Percentiles rank a stretch among this genome's conserved stretches.
phyloP scores from a whole-genome alignment of 2,113 vertebrate species.

The Piaya cayana region DNA sequence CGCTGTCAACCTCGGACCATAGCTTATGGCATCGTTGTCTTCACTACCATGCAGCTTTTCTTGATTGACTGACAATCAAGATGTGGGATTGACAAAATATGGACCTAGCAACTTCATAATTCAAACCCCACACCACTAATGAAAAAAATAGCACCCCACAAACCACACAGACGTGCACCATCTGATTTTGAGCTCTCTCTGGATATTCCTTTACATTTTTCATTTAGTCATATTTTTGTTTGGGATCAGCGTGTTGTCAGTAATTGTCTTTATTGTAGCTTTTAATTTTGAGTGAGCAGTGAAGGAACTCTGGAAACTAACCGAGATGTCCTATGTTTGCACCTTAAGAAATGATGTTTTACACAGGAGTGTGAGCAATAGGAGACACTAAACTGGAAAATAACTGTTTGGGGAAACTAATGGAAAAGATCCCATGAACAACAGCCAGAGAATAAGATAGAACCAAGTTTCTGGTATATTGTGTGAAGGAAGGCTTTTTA shows the following conservation, averaged over 20 bases:
- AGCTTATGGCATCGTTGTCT: not conserved
- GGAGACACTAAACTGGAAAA: not conserved
- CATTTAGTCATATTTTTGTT: not conserved
- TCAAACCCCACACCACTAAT: not conserved
- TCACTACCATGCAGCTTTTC: too few relatives aligned
- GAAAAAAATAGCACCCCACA: not conserved
- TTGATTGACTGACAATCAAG: too few relatives aligned
- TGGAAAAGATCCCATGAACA: not conserved
- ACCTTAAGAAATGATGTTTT: not conserved
- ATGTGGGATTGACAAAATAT: not conserved
- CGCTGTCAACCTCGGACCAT: not conserved
- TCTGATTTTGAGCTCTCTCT: not conserved
- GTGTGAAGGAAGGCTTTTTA: not conserved
- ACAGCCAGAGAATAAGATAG: not conserved
- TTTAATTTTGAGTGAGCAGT: not conserved
- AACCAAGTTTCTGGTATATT: not conserved
- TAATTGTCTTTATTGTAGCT: not conserved
- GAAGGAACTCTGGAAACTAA: not conserved
- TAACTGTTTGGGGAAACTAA: not conserved
- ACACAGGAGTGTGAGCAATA: fast-evolving
- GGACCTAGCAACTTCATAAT: not conserved
- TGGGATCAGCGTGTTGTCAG: not conserved
- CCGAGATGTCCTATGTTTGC: not conserved
- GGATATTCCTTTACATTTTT: not conserved
- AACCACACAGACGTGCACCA: too few relatives aligned